phyloP scores from a whole-genome alignment of 1,140 invertebrate genomes.

The Zaprionus tsacasi region DNA sequence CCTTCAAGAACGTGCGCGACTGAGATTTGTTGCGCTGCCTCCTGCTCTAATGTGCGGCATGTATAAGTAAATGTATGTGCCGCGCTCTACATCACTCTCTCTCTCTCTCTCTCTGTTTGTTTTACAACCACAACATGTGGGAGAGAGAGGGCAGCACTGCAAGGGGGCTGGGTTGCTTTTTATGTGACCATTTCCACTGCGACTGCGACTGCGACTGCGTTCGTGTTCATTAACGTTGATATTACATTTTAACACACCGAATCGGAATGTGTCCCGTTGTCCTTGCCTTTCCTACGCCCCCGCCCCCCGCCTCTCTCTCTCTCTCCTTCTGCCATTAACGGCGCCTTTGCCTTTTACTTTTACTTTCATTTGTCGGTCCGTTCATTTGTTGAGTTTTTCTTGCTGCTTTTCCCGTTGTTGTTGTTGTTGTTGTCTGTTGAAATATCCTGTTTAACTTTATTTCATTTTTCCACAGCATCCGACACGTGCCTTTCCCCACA shows the following conservation, averaged over 20 bases:
- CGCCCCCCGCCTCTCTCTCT: background rate
- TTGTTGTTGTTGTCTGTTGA: constrained; percentile 67
- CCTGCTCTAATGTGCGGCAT: constrained; percentile 69
- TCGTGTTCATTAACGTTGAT: constrained; percentile 81
- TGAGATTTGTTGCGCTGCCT: constrained; percentile 71
- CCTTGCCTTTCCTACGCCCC: background rate
- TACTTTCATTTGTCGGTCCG: constrained; percentile 69
- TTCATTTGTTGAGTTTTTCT: constrained; percentile 61
- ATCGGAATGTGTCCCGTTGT: constrained; percentile 74
- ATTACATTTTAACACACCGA: constrained; percentile 82
- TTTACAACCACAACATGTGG: constrained; percentile 74
- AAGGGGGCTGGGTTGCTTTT: constrained; percentile 59
- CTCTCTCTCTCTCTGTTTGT: constrained; percentile 44
- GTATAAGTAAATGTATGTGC: constrained; percentile 41
- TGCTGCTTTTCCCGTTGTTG: constrained; percentile 2
- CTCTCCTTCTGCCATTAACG: background rate
- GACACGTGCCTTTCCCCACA: constrained; percentile 63
- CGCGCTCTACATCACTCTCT: background rate
- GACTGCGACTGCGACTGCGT: constrained; percentile 60
- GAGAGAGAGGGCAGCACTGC: constrained; percentile 24
- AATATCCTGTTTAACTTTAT: constrained; percentile 83
- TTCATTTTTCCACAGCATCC: constrained; percentile 81
- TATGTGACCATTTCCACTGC: constrained; percentile 77
- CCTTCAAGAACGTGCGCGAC: constrained; percentile 66
- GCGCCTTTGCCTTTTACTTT: constrained; percentile 43